Evolutionary conservation across 2,888 invertebrate genomes (phyloP).

Genomic region (Drosophila kanekoi): DNA sequence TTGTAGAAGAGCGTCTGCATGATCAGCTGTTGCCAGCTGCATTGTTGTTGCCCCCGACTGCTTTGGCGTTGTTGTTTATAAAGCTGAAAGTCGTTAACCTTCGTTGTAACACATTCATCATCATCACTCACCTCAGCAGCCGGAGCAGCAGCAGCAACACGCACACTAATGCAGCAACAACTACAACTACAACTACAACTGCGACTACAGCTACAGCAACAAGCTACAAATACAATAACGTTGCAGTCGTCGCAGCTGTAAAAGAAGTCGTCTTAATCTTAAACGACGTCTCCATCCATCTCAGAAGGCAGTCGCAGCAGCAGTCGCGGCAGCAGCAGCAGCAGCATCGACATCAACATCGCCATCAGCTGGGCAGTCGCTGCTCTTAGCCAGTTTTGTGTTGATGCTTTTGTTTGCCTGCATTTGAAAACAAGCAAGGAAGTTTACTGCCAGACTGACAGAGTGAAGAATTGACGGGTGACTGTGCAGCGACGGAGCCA

Average conservation of each 20-base stretch:
- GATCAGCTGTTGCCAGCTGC: slow-evolving; percentile 65
- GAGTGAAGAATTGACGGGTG: slow-evolving; percentile 61
- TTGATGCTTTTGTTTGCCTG: slow-evolving; percentile 64
- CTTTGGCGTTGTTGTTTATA: slow-evolving; percentile 67
- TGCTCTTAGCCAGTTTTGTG: slow-evolving; percentile 73
- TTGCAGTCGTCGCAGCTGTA: slow-evolving; percentile 65
- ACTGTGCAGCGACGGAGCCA: slow-evolving; percentile 26
- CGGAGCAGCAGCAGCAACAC: slow-evolving; percentile 40
- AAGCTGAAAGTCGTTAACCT: slow-evolving; percentile 82
- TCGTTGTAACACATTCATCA: slow-evolving; percentile 82
- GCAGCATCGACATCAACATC: slow-evolving; percentile 16
- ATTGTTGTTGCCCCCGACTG: slow-evolving; percentile 16
- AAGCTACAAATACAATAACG: slow-evolving; percentile 52
- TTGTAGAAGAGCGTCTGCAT: slow-evolving; percentile 36
- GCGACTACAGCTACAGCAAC: slow-evolving; percentile 16
- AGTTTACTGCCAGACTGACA: slow-evolving; percentile 53
- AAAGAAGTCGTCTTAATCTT: slow-evolving; percentile 82
- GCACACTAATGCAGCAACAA: slow-evolving; percentile 46
- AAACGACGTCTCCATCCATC: slow-evolving; percentile 82
- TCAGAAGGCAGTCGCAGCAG: slow-evolving; percentile 55
- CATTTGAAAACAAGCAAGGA: slow-evolving; percentile 76
- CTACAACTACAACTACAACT: slow-evolving; percentile 40
- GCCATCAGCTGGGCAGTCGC: slow-evolving; percentile 63
- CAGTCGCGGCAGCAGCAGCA: slow-evolving; percentile 16
- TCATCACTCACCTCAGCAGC: slow-evolving; percentile 77